Conservation (phyloP, 2,113 vertebrate species). For the Pavo muticus region DNA sequence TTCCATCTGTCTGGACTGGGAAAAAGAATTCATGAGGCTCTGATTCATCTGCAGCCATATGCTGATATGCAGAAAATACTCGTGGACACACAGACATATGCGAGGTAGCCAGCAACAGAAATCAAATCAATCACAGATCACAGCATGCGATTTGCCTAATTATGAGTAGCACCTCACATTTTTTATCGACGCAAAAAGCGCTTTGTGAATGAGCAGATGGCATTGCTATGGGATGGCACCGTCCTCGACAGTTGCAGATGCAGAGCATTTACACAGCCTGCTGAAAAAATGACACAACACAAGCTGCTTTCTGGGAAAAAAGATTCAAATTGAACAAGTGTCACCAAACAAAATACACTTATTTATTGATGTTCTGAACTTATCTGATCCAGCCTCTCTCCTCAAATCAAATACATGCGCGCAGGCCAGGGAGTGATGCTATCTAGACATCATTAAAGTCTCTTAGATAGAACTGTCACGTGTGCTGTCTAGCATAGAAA, state of each 20-base stretch:
- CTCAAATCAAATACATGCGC: neutral
- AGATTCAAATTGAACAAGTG: conserved; percentile 61
- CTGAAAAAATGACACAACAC: conserved; percentile 72
- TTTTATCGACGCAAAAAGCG: conserved; percentile 67
- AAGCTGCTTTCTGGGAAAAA: conserved; percentile 56
- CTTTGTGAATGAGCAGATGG: conserved; percentile 74
- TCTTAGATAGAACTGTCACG: neutral
- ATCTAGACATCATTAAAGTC: conserved; percentile 25
- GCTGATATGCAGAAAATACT: conserved; percentile 62
- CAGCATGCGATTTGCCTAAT: conserved; percentile 74
- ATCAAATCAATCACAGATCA: conserved; percentile 68
- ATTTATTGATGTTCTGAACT: conserved; percentile 55
- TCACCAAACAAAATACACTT: conserved; percentile 56
- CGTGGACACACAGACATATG: conserved; percentile 35
- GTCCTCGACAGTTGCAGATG: conserved; percentile 72
- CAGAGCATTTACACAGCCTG: conserved; percentile 47
- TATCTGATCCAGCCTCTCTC: conserved; percentile 55
- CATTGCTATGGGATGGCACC: conserved; percentile 64
- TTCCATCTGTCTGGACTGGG: conserved; percentile 52
- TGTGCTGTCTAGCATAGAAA: neutral
- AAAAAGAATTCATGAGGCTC: conserved; percentile 37
- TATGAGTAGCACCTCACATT: conserved; percentile 70
- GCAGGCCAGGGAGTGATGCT: conserved; percentile 31
- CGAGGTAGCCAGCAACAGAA: conserved; percentile 44
- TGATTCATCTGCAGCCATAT: conserved; percentile 65